Percentiles rank a stretch among this genome's conserved stretches.
Conservation (phyloP, 64 coral and sea anemone species). For the Trachythela sp. region DNA sequence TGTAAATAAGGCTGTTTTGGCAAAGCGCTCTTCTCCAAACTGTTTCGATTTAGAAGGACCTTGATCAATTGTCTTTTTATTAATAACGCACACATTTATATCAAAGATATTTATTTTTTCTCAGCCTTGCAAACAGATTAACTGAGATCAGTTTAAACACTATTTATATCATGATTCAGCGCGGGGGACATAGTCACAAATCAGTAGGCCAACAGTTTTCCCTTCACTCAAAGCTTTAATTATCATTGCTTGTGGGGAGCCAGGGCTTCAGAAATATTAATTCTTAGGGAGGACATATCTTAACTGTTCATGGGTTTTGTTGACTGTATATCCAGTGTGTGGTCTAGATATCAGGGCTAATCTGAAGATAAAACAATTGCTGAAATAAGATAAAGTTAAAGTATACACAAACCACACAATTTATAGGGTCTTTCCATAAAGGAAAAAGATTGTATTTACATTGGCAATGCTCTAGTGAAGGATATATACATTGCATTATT, state of each 20-base stretch:
- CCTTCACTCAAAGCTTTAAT: slow-evolving; percentile 4
- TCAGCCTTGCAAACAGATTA: not conserved
- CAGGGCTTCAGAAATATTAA: not conserved
- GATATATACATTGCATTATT: not conserved
- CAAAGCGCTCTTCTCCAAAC: slow-evolving; percentile 2
- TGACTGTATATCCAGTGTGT: not conserved
- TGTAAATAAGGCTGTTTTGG: slow-evolving; percentile 23
- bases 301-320: not conserved
- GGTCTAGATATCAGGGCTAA: not conserved
- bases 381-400: slow-evolving; percentile 5
- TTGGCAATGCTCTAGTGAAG: not conserved
- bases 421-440: not conserved
- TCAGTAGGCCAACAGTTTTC: not conserved
- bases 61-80: slow-evolving; percentile 18
- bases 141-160: not conserved
- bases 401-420: not conserved
- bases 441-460: not conserved
- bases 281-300: not conserved
- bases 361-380: slow-evolving; percentile 20
- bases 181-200: not conserved
- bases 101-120: slow-evolving; percentile 2
- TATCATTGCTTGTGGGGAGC: slow-evolving; percentile 26
- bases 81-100: not conserved
- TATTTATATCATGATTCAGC: not conserved
- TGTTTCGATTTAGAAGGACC: slow-evolving; percentile 16